Evolutionary conservation across 1,140 invertebrate species (phyloP).

Genomic region (Leptinotarsa undecemlineata): DNA sequence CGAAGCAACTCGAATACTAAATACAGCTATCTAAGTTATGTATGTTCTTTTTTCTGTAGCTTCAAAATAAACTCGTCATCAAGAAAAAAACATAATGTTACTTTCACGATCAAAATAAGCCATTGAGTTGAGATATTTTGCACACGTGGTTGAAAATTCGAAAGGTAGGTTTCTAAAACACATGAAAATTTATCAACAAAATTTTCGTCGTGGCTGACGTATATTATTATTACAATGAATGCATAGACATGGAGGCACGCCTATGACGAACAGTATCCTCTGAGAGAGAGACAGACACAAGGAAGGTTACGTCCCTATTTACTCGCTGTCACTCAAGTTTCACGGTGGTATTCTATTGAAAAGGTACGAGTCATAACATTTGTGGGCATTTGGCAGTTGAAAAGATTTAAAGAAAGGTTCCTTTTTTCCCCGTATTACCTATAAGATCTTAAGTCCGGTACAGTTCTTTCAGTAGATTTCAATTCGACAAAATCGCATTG

Average conservation of each 20-base stretch:
- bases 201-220: neutral
- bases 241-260: neutral
- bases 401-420: conserved; percentile 10
- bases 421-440: conserved; percentile 25
- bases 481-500: neutral
- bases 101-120: too few relatives aligned
- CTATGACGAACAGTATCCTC: neutral
- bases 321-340: conserved; percentile 21
- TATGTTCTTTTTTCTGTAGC: too few relatives aligned
- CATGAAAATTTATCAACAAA: neutral
- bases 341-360: conserved; percentile 29
- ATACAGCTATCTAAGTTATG: too few relatives aligned
- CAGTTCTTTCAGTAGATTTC: conserved; percentile 17
- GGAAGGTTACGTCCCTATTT: neutral
- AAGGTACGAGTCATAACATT: conserved; percentile 34
- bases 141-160: too few relatives aligned
- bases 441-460: conserved; percentile 24
- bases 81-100: too few relatives aligned
- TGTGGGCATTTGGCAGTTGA: conserved; percentile 17
- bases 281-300: neutral
- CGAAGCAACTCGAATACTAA: too few relatives aligned
- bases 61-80: too few relatives aligned
- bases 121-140: too few relatives aligned
- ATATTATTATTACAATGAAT: neutral
- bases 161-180: too few relatives aligned